phyloP scores from a whole-genome alignment of 2,113 vertebrate genomes.

The Mola mola region DNA sequence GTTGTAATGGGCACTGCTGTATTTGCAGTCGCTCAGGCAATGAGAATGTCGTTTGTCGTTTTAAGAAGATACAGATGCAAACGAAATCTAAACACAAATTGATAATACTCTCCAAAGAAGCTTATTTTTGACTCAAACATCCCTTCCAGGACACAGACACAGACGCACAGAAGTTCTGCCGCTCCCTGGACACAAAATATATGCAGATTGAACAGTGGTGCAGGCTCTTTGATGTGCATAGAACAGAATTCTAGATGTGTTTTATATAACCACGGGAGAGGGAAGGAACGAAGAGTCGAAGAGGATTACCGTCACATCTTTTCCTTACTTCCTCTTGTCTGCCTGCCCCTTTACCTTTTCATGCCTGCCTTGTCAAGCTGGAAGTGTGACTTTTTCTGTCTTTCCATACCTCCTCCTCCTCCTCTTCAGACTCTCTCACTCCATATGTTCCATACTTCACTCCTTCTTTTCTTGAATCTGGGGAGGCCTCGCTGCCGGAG shows the following conservation, averaged over 20 bases:
- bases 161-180: slow-evolving; percentile 21
- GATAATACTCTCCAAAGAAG: slow-evolving; percentile 45
- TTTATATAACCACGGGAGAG: slow-evolving; percentile 72
- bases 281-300: slow-evolving; percentile 61
- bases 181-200: slow-evolving; percentile 67
- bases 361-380: slow-evolving; percentile 52
- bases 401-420: not conserved
- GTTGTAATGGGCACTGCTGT: slow-evolving; percentile 10
- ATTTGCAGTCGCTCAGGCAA: slow-evolving; percentile 1
- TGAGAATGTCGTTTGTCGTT: slow-evolving; percentile 24
- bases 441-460: slow-evolving; percentile 26
- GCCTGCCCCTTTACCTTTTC: slow-evolving; percentile 44
- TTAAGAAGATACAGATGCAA: slow-evolving; percentile 28
- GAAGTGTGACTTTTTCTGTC: slow-evolving; percentile 42
- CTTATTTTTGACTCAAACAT: slow-evolving; percentile 52
- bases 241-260: slow-evolving; percentile 78
- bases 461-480: slow-evolving; percentile 26
- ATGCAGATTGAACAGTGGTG: slow-evolving; percentile 75
- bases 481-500: slow-evolving; percentile 53
- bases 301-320: slow-evolving; percentile 72
- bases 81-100: slow-evolving; percentile 32
- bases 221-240: slow-evolving; percentile 75
- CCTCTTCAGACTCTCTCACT: slow-evolving; percentile 13
- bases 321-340: slow-evolving; percentile 57
- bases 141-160: slow-evolving; percentile 25